A percentile compares a stretch with the other conserved stretches of the same genome.
Conservation (phyloP, 2,888 invertebrate species). For the Caenorhabditis angaria region DNA sequence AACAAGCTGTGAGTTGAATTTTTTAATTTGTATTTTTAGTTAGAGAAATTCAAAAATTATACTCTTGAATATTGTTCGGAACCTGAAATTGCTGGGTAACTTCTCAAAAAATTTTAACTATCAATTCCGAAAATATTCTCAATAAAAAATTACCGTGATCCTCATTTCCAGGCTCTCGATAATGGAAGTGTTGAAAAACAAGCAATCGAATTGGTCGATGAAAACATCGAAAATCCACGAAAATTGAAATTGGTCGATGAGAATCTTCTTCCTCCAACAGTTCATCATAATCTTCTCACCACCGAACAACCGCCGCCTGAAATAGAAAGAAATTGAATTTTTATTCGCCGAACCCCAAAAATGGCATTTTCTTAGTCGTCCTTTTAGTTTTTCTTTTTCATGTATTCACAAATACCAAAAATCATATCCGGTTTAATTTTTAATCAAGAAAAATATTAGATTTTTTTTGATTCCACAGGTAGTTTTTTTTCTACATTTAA, state of each 20-base stretch:
- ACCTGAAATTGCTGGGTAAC: no score
- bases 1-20: conserved; percentile 28
- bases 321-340: background rate
- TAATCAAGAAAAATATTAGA: background rate
- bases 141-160: background rate
- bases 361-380: background rate
- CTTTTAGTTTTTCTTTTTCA: background rate
- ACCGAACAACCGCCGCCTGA: background rate
- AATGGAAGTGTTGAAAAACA: conserved; percentile 20
- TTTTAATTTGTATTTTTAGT: no score
- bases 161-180: conserved; percentile 9
- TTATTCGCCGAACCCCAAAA: background rate
- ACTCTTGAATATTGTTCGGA: no score
- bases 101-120: background rate
- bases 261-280: background rate
- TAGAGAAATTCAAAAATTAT: background rate
- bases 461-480: conserved; percentile 4
- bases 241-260: conserved; percentile 11
- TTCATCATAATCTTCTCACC: conserved; percentile 11
- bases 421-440: conserved; percentile 5
- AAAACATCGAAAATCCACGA: background rate
- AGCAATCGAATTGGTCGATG: conserved; percentile 24
- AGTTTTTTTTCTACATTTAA: background rate
- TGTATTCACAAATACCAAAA: background rate
- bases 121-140: no score